Evolutionary conservation across 2,888 invertebrate genomes (phyloP), one percentile per base, ranked within the genome.

Genomic region (Drosophila peninsularis): DNA sequence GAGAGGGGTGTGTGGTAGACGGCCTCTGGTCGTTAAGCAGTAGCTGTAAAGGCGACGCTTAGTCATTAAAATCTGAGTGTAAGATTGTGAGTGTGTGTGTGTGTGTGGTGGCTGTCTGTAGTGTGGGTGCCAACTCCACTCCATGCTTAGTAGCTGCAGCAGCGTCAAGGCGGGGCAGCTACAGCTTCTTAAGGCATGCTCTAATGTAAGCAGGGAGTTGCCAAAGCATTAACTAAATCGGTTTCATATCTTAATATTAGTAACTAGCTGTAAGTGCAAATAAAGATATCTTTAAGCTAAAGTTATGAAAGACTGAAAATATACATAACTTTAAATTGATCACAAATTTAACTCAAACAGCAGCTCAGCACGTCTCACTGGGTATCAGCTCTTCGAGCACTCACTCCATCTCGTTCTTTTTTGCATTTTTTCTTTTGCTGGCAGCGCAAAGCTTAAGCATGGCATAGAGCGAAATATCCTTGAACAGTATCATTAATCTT

Each of bases 401-500:
- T 9, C 45, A 10, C 30, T 30, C 30, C 30, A 9, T 30, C 30
- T 14, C 7, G 17, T 1, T 14, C 19, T 53, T 32, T 60, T 21
- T 30, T 54, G 24, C 42, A 55, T 24, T 36, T 65, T 49, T 50
- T 54, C 21, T 34, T 56, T 68, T 61, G 53, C 52, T 24, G 34
- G 19, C 34, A 49, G 54, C 34, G 49, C 49, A 53, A 50, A 53
- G 68, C 53, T 36, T 24, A 56, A 61, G 36, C 54, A 67, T 45
- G 42, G 41, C 54, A 67, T 45, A 58, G 50, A 60, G 61, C 69
- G 69, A 74, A 80, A 82, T 84, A 89, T 90, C 90, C 90, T 90
- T 90, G 88, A 89, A 87, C 88, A 85, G 85, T 90, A 90, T 90
- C 90, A 90, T 90, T 86, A 90, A 90, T 90, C 90, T 88, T 87